A percentile compares a stretch with the other conserved stretches of the same genome.
Evolutionary conservation across 2,888 invertebrate species (phyloP).

Genomic region (Idaea dimidiata): DNA sequence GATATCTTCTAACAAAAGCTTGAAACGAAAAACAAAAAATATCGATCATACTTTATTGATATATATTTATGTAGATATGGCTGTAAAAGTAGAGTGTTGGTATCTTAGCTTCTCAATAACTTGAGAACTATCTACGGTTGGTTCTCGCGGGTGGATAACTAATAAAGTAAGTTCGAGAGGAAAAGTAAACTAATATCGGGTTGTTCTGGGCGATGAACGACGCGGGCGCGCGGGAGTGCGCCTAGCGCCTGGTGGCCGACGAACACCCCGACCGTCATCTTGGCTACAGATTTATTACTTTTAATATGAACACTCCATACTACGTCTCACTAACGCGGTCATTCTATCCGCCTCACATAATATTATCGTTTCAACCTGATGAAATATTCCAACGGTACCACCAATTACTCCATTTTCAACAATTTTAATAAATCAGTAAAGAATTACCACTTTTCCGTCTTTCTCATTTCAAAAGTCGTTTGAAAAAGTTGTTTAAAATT

Average conservation of each 20-base stretch:
- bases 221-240: constrained; percentile 31
- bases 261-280: constrained; percentile 44
- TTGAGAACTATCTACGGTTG: constrained; percentile 70
- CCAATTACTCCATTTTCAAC: neutral
- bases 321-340: constrained; percentile 51
- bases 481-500: constrained; percentile 69
- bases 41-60: constrained; percentile 6
- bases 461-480: constrained; percentile 76
- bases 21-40: neutral
- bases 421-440: constrained; percentile 52
- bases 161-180: constrained; percentile 79
- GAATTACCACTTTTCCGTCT: constrained; percentile 72
- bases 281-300: constrained; percentile 72
- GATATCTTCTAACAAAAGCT: neutral
- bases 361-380: constrained; percentile 10
- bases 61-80: constrained; percentile 21
- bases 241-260: constrained; percentile 29
- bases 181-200: constrained; percentile 82
- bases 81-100: neutral
- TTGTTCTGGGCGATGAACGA: constrained; percentile 58
- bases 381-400: neutral
- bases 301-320: constrained; percentile 62
- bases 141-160: constrained; percentile 70
- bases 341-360: constrained; percentile 40
- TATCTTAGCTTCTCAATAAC: constrained; percentile 68